These are phyloP conservation scores for Manis pentadactyla DNA, from an alignment of 2,797 vertebrate species.

Conservation along the genomic window DNA sequence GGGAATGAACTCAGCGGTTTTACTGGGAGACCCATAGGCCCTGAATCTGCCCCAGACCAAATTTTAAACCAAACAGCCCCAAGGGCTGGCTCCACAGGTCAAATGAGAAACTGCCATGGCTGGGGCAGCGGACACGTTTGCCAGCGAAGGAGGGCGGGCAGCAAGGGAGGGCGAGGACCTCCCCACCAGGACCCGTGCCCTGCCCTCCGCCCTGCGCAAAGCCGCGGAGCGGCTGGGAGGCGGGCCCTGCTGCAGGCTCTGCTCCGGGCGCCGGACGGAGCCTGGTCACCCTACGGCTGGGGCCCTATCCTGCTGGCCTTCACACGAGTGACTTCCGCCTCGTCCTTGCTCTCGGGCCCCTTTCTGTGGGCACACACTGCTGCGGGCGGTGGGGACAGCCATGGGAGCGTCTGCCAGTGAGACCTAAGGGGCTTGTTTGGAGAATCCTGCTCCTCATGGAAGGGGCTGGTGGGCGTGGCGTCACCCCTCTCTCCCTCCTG, in stretches of 20 bases:
- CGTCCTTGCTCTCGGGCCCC: background rate
- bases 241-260: background rate
- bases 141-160: background rate
- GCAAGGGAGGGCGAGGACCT: background rate
- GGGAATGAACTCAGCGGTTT: too few relatives aligned
- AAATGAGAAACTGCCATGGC: fast-evolving
- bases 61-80: background rate
- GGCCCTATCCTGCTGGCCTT: background rate
- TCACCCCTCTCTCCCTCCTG: background rate
- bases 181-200: background rate
- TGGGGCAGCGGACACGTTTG: background rate
- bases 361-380: background rate
- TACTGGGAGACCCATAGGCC: background rate
- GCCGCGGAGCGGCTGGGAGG: fast-evolving
- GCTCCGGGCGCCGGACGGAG: fast-evolving
- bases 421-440: too few relatives aligned
- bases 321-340: background rate
- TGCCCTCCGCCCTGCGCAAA: fast-evolving
- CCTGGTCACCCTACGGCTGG: background rate
- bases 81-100: background rate
- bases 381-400: background rate
- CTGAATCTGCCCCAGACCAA: background rate
- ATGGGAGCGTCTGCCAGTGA: too few relatives aligned
- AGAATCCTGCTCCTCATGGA: fast-evolving
- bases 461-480: fast-evolving